Base-by-base conservation (phyloP, 2,888 invertebrate species). In the Idaea straminata region DNA sequence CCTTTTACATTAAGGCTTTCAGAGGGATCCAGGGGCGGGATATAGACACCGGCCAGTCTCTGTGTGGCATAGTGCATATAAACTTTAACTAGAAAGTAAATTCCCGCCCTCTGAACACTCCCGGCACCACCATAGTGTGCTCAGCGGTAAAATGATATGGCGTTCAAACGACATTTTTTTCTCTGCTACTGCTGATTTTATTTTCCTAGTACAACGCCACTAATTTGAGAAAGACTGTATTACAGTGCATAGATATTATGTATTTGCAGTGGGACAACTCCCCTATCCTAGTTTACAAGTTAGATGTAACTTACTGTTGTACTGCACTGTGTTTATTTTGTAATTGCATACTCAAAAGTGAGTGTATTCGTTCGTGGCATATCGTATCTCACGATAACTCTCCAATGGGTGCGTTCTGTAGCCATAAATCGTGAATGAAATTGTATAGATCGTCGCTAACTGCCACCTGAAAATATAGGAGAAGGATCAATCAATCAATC, bases 361-460 rank as follows among this genome's bases (percentile, higher is more conserved):
- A n/a, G 16, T 58, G 58, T 58, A 58, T n/a, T 34, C 35, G 5
- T 35, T 16, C 6, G 57, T 47, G 47, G 47, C 47, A 47, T 7
- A 57, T 15, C 62, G 66, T 61, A 64, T 83, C 83, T 96, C 96
- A 98, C 85, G 96, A 98, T 36, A 99, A 94, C 88, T 99, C 99
- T 62, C 99, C 99, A 77, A 99, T 99, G 0, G 99, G 99, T 35
- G 99, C 99, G 88, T 98, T 98, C 84, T 98, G 96, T 58, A 99
- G 95, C 99, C 99, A 99, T 83, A 99, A 91, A 80, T 98, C 96
- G 83, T 99, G 99, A 74, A 99, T 97, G 85, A 98, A 99, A 76
- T 94, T 96, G 93, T 99, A 99, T 64, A 99, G 94, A 74, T 96
- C 95, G 87, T 98, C 98, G 78, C 98, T 98, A 4, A 99, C 98